Evolutionary conservation across 2,797 vertebrate genomes (phyloP), one percentile per base, ranked within the genome.

Genomic region (Fistularia tabacaria): DNA sequence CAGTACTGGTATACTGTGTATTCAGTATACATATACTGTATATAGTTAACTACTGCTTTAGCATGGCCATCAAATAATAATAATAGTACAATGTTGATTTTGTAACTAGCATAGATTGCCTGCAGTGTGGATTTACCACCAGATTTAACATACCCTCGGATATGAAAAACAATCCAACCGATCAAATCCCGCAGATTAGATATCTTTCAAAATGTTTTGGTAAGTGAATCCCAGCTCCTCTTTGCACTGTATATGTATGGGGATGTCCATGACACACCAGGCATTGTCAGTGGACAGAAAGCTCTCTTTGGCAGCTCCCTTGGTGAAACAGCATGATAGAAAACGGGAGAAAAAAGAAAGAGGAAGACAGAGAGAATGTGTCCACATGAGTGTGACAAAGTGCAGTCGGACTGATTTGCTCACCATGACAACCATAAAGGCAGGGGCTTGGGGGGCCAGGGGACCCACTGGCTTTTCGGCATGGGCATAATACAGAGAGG

Each of bases 321-420:
- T 9, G 10, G 66, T 56, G 73, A 72, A 85, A 59, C 76, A 73
- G 71, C 71, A 65, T 37, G 82, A 81, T 65, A 71, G 66, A 76
- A 73, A 84, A 73, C 76, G 78, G 69, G 56, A 59, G 46, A 54
- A 74, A 81, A 71, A 73, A 79, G 79, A 76, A 64, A 74, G 73
- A 83, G 64, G 69, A 80, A 85, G 80, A 87, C 73, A 73, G 51
- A 69, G 71, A 85, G 73, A 85, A 84, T 85, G 82, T 71, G 76
- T 74, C 75, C 72, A 79, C 79, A 85, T 81, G 82, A 88, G 73
- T 87, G 84, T 85, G 87, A 89, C 87, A 85, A 87, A 87, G 81
- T 71, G 63, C 71, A 79, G 79, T 76, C 48, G 71, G 77, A 84
- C 79, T 87, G 76, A 76, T 85, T 82, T 79, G 74, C 74, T 91